Evolutionary conservation across 2,113 vertebrate species (phyloP), one percentile per base, ranked within the genome.

Genomic region (Calyptommatus sinebrachiatus): DNA sequence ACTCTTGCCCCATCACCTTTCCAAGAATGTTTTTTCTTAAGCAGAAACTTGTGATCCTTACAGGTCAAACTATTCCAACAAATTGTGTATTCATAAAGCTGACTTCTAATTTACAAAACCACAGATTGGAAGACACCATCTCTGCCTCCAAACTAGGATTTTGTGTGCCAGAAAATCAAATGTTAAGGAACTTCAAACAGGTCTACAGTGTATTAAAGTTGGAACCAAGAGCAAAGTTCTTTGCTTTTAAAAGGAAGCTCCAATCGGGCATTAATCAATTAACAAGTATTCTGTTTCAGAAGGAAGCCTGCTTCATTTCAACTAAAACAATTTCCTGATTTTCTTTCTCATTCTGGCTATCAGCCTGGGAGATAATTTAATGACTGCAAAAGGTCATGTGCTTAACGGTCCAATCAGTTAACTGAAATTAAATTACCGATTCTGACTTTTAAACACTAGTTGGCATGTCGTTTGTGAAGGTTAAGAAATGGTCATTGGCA

Each of bases 241-340:
- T 26, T 72, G 4, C 41, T 81, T 26, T 82, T 68, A 35, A 50
- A 16, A 78, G 69, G 74, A 48, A 76, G 63, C 45, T n/a, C 5
- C 28, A 35, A 60, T 75, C 60, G 45, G 0, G 22, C 28, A 48
- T 7, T 35, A 31, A 50, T 76, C 78, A 86, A 87, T 87, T 85
- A 73, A 75, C 61, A 1, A 10, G 0, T 76, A 57, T 88, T 82
- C 85, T 84, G 46, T 83, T 88, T 77, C 72, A 84, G 20, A 79
- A 81, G 85, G 73, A 80, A 85, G 35, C 1, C 72, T 71, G 50
- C 63, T 87, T 85, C 66, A 57, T 82, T 86, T 87, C 65, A 77
- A 62, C 65, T 69, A 75, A 70, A 45, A 48, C 35, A 2, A 63
- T 72, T 79, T 79, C 78, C 78, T 65, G 69, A 31, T 79, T 63